A percentile compares a stretch with the other conserved stretches of the same genome.
phyloP scores from a whole-genome alignment of 2,113 vertebrate species.

The Axis porcinus region DNA sequence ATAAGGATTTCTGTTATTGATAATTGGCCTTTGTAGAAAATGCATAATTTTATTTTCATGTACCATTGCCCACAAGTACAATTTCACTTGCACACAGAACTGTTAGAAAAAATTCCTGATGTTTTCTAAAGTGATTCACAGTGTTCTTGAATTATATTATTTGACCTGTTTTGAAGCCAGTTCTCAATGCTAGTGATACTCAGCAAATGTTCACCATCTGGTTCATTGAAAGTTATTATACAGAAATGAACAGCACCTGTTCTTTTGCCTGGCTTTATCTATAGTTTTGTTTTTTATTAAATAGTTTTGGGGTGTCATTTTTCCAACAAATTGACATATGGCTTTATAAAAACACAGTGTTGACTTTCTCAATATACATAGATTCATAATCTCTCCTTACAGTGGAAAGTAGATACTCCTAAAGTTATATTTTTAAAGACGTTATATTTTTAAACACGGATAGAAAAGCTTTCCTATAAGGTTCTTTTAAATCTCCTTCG shows the following conservation, averaged over 20 bases:
- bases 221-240: slow-evolving; percentile 62
- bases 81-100: not conserved
- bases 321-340: slow-evolving; percentile 36
- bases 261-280: slow-evolving; percentile 44
- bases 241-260: slow-evolving; percentile 49
- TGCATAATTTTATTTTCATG: not conserved
- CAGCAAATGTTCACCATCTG: slow-evolving; percentile 71
- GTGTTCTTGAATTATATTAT: not conserved
- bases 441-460: slow-evolving; percentile 26
- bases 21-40: not conserved
- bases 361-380: not conserved
- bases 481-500: slow-evolving; percentile 12
- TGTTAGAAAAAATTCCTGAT: not conserved
- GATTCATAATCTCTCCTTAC: not conserved
- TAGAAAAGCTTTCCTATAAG: not conserved
- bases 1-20: not conserved
- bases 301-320: slow-evolving; percentile 20
- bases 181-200: slow-evolving; percentile 62
- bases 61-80: not conserved
- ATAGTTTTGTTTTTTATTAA: slow-evolving; percentile 57
- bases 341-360: not conserved
- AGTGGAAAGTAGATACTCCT: not conserved
- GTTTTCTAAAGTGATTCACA: not conserved
- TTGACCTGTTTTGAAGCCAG: slow-evolving; percentile 34
- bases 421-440: slow-evolving; percentile 36